Conservation (phyloP, 2,113 vertebrate genomes). For the Sclerurus mexicanus region DNA sequence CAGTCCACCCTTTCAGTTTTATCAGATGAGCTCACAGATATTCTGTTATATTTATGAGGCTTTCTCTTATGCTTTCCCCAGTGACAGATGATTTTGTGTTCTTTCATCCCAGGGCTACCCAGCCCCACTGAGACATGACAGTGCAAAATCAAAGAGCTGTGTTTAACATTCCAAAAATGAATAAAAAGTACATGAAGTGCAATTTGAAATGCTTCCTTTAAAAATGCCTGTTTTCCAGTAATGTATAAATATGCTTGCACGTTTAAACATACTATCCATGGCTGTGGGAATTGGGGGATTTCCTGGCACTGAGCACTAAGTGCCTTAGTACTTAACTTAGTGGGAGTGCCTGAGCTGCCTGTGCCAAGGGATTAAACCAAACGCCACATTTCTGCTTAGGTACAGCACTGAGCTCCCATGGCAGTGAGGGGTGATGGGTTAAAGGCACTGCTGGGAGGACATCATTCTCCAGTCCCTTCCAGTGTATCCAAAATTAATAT, state of each 20-base stretch:
- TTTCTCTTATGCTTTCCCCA: background rate
- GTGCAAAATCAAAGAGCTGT: background rate
- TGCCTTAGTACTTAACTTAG: background rate
- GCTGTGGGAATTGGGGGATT: background rate
- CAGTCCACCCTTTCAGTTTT: background rate
- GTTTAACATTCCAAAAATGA: background rate
- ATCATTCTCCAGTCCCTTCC: background rate
- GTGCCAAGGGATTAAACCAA: constrained; percentile 42
- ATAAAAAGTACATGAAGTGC: background rate
- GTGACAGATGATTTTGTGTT: background rate
- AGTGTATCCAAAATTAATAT: background rate
- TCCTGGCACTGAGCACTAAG: constrained; percentile 29
- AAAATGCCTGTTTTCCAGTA: background rate
- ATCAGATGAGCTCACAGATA: background rate
- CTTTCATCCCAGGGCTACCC: background rate
- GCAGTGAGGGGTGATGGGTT: background rate
- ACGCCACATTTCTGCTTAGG: constrained; percentile 31
- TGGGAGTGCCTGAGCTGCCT: constrained; percentile 27
- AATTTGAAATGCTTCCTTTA: background rate
- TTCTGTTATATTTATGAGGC: background rate
- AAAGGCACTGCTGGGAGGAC: background rate
- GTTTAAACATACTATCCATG: background rate
- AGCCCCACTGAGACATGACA: background rate
- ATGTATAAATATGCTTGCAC: background rate
- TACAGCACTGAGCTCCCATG: background rate